Conservation (phyloP, 1,140 invertebrate genomes). For the Drosophila yakuba region DNA sequence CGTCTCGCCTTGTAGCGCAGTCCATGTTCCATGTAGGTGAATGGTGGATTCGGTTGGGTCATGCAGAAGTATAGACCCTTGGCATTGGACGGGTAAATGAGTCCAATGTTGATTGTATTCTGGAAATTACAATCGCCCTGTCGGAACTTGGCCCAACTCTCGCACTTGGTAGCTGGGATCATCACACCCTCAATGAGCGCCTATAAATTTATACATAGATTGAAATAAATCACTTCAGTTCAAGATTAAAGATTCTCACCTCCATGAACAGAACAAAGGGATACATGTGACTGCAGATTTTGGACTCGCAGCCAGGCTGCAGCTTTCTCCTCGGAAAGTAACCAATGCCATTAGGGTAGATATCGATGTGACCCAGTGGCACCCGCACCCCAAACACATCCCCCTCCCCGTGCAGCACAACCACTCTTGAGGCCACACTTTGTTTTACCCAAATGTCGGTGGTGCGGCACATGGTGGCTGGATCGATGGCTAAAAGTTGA, state of each 20-base stretch:
- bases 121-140: slow-evolving; percentile 67
- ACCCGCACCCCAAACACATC: slow-evolving; percentile 74
- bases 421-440: slow-evolving; percentile 51
- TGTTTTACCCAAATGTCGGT: slow-evolving; percentile 67
- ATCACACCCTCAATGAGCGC: slow-evolving; percentile 73
- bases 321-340: slow-evolving; percentile 70
- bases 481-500: slow-evolving; percentile 76
- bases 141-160: slow-evolving; percentile 77
- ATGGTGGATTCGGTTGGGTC: slow-evolving; percentile 76
- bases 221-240: neutral
- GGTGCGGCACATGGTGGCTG: slow-evolving; percentile 77
- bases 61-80: slow-evolving; percentile 73
- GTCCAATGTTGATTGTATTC: slow-evolving; percentile 73
- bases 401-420: slow-evolving; percentile 73
- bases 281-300: slow-evolving; percentile 80
- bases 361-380: slow-evolving; percentile 71
- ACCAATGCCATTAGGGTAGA: slow-evolving; percentile 81
- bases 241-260: slow-evolving; percentile 18
- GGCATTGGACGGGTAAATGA: slow-evolving; percentile 62
- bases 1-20: slow-evolving; percentile 55
- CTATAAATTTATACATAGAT: neutral
- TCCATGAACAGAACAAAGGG: slow-evolving; percentile 80
- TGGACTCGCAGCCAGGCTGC: slow-evolving; percentile 73
- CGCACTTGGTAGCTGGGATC: slow-evolving; percentile 80
- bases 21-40: slow-evolving; percentile 78